Conservation (phyloP, 2,888 invertebrate species). For the Ommatoiulus sabulosus region DNA sequence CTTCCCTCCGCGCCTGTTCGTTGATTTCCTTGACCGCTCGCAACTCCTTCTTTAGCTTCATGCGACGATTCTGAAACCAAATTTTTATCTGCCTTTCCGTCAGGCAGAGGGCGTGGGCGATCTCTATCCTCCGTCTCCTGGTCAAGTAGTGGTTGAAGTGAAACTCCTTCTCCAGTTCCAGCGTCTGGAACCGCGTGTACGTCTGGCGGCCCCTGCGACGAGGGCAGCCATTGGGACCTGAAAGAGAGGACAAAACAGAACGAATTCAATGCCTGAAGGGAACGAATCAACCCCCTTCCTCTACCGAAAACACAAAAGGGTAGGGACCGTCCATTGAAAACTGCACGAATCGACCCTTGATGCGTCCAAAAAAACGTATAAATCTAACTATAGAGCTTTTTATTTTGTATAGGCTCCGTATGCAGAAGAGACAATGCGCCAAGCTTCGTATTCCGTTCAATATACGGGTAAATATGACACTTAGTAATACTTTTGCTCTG, state of each 20-base stretch:
- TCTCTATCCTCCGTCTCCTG: slow-evolving; percentile 94
- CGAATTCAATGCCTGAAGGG: neutral
- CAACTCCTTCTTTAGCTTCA: slow-evolving; percentile 96
- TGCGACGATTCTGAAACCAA: slow-evolving; percentile 90
- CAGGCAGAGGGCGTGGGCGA: slow-evolving; percentile 94
- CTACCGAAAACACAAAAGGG: neutral
- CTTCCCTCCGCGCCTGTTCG: slow-evolving; percentile 77
- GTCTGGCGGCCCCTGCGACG: slow-evolving; percentile 95
- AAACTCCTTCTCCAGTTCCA: slow-evolving; percentile 67
- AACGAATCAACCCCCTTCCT: neutral
- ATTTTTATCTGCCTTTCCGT: slow-evolving; percentile 97
- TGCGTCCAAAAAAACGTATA: neutral
- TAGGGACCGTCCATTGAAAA: neutral
- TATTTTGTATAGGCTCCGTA: no score
- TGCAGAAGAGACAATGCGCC: no score
- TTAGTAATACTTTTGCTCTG: no score
- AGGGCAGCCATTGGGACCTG: slow-evolving; percentile 96
- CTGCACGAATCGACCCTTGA: neutral
- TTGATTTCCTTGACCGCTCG: slow-evolving; percentile 95
- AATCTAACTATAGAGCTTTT: neutral
- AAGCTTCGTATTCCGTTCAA: no score
- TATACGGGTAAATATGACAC: no score
- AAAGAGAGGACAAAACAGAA: slow-evolving; percentile 58
- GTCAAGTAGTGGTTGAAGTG: slow-evolving; percentile 92
- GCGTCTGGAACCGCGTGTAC: slow-evolving; percentile 84